A percentile compares a stretch with the other conserved stretches of the same genome.
Evolutionary conservation across 2,888 invertebrate genomes (phyloP).

Genomic region (Meghimatium bilineatum): DNA sequence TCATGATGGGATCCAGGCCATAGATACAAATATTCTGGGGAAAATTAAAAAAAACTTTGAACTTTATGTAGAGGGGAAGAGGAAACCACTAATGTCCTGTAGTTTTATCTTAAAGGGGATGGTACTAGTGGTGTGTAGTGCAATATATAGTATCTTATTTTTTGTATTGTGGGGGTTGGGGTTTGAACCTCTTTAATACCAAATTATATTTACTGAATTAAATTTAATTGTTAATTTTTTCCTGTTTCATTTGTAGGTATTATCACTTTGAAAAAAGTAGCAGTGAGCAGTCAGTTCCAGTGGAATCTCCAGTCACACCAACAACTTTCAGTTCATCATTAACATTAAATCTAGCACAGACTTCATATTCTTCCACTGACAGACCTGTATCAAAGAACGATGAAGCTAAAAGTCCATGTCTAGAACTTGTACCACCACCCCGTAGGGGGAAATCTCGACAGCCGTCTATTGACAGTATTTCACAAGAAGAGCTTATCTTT

Average conservation of each 20-base stretch:
- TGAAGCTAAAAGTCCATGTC: not conserved
- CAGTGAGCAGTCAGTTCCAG: slow-evolving; percentile 2
- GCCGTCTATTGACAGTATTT: slow-evolving; percentile 37
- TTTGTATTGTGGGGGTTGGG: too few species aligned
- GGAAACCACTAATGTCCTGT: too few species aligned
- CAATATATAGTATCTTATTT: too few species aligned
- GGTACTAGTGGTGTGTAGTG: too few species aligned
- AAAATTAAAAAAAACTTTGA: too few species aligned
- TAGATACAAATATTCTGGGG: too few species aligned
- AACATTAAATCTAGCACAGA: slow-evolving; percentile 27
- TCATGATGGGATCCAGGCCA: too few species aligned
- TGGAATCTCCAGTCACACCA: slow-evolving; percentile 19
- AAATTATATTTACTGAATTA: not conserved
- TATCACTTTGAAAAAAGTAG: slow-evolving; percentile 23
- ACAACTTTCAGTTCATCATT: slow-evolving; percentile 31
- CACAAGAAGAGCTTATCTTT: slow-evolving; percentile 49
- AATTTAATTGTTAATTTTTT: not conserved
- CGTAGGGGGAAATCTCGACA: slow-evolving; percentile 8
- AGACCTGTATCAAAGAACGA: not conserved
- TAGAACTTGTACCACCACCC: slow-evolving; percentile 20
- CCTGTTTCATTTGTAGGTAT: slow-evolving; percentile 23
- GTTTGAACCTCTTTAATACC: too few species aligned
- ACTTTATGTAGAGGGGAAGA: too few species aligned
- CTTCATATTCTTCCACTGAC: slow-evolving; percentile 8
- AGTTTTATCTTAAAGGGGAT: too few species aligned